Base-by-base conservation (phyloP, 2,113 vertebrate species). In the Esox niger region DNA sequence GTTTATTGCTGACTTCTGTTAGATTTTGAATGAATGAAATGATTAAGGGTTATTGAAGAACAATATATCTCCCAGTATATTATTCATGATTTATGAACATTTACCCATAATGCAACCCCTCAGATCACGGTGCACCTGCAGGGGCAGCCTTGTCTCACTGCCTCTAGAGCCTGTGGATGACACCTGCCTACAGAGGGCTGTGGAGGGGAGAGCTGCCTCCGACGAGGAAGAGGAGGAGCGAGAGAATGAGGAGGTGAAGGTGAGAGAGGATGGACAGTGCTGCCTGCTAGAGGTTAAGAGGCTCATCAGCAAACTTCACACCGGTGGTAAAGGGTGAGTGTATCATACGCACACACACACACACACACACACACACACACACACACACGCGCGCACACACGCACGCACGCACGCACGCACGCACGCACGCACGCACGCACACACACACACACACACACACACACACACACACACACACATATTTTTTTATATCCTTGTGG, bases 221-320 rank as follows among this genome's bases (percentile, higher is more conserved):
- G 91, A 92, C 60, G 91, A 93, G 66, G 91, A 93, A 33, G 90
- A 92, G 65, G 88, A 90, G 17, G 86, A 88, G 58, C 55, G 81
- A 68, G 11, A 25, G 56, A 27, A 26, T 56, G 8, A n/a, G 35
- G 64, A 74, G 38, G 49, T 78, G 46, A 60, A n/a, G 32, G 33
- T 35, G 20, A 58, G 32, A 1, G 70, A 80, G 56, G 74, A 74
- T 47, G 83, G 71, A 5, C 79, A 76, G 49, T 60, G 77, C 75
- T 80, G 83, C 62, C 74, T 66, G 52, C 0, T 47, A 60, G 85
- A 89, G 74, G 77, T 54, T 75, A 91, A 86, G 75, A 86, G 71
- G 61, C 69, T 72, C 35, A 61, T 59, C 35, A 75, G 75, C 56
- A 75, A 32, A 23, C 64, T 76, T 8, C 83, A 81, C 54, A 21